Evolutionary conservation across 2,797 vertebrate genomes (phyloP).

Genomic region (Etheostoma perlongum): DNA sequence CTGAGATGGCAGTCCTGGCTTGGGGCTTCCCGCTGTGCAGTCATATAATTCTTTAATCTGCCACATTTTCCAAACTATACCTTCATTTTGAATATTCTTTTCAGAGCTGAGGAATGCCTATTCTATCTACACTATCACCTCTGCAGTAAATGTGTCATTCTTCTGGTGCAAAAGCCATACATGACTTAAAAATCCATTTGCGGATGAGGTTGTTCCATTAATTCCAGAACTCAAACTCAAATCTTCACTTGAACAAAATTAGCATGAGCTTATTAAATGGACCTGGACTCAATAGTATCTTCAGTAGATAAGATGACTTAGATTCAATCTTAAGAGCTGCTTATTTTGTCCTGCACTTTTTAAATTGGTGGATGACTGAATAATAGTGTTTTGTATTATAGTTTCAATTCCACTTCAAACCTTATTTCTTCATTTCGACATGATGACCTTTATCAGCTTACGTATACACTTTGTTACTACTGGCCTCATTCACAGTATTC

Average conservation of each 20-base stretch:
- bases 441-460: not conserved
- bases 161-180: not conserved
- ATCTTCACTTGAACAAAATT: not conserved
- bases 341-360: not conserved
- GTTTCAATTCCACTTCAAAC: not conserved
- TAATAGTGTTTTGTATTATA: not conserved
- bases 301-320: not conserved
- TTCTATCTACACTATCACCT: not conserved
- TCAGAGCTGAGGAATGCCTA: not conserved
- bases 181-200: constrained; percentile 8
- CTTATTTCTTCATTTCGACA: not conserved
- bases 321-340: not conserved
- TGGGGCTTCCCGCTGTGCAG: constrained; percentile 35
- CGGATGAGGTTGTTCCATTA: not conserved
- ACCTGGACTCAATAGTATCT: not conserved
- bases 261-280: constrained; percentile 17
- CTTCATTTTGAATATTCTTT: constrained; percentile 14
- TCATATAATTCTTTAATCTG: constrained; percentile 31
- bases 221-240: constrained; percentile 12
- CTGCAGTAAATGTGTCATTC: not conserved
- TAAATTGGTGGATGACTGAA: not conserved
- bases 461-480: not conserved
- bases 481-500: not conserved
- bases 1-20: constrained; percentile 59
- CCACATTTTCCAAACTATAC: constrained; percentile 4